A percentile compares a stretch with the other conserved stretches of the same genome.
These are phyloP conservation scores for Campaea margaritaria DNA, from an alignment of 2,888 invertebrate genomes.

Conservation along the genomic window DNA sequence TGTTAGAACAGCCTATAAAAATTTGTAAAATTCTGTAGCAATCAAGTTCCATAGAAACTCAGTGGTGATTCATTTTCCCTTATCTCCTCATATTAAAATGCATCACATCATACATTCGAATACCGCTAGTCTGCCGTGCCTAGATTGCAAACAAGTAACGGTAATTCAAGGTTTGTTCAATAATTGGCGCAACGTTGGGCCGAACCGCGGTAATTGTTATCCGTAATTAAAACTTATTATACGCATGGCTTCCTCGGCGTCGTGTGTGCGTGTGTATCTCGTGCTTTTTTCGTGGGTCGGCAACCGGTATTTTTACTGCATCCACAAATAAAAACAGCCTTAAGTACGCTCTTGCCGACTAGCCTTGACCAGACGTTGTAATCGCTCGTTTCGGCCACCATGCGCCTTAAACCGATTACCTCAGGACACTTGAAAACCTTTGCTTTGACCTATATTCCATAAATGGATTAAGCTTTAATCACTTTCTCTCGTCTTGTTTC, in stretches of 20 bases:
- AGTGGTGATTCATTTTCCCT: constrained; percentile 13
- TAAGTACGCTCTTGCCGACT: constrained; percentile 49
- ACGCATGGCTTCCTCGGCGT: constrained; percentile 41
- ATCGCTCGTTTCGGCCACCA: constrained; percentile 58
- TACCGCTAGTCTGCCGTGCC: constrained; percentile 49
- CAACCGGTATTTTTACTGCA: constrained; percentile 59
- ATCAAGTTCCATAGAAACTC: background rate
- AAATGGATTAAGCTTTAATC: constrained; percentile 42
- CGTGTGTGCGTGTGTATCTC: constrained; percentile 32
- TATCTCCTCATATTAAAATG: constrained; percentile 36
- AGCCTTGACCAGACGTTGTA: constrained; percentile 66
- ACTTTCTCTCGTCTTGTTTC: constrained; percentile 66
- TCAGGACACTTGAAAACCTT: constrained; percentile 50
- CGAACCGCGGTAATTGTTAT: constrained; percentile 36
- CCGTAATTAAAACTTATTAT: constrained; percentile 46
- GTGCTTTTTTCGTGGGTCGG: constrained; percentile 47
- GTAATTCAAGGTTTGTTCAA: constrained; percentile 45
- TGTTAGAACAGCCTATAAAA: background rate
- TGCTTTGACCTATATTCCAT: constrained; percentile 61
- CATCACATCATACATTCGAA: constrained; percentile 49
- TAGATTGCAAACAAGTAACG: constrained; percentile 45
- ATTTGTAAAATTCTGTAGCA: background rate
- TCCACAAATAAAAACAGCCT: constrained; percentile 59
- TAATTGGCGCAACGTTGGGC: constrained; percentile 37
- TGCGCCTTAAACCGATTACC: constrained; percentile 61